These are phyloP conservation scores for Zaprionus gabonicus DNA, from an alignment of 1,140 invertebrate genomes.

Conservation along the genomic window DNA sequence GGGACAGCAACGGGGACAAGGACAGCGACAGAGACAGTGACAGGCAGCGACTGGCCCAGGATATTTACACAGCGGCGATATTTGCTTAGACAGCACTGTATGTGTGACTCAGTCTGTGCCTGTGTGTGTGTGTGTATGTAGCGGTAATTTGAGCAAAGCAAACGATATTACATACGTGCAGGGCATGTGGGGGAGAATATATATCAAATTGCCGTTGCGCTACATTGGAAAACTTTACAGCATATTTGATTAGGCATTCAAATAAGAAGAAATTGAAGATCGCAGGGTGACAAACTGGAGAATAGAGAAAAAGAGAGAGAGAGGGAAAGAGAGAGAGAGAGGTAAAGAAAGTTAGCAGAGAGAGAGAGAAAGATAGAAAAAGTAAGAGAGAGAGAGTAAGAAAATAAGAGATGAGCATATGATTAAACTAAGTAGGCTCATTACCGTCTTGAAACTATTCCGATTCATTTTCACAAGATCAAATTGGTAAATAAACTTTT, in stretches of 20 bases:
- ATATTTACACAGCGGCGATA: constrained; percentile 76
- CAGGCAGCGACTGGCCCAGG: constrained; percentile 45
- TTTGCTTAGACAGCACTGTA: constrained; percentile 60
- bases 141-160: constrained; percentile 55
- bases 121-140: constrained; percentile 23
- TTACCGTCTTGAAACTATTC: no score
- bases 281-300: background rate
- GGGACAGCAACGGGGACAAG: constrained; percentile 8
- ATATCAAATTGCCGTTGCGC: constrained; percentile 53
- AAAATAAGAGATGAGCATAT: no score
- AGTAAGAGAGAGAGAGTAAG: no score
- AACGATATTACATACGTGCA: constrained; percentile 40
- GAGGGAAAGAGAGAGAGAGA: background rate
- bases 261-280: constrained; percentile 3
- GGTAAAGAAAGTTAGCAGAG: background rate
- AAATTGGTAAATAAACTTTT: background rate
- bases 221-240: constrained; percentile 46
- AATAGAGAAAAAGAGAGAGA: background rate
- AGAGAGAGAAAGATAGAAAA: no score
- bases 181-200: constrained; percentile 49
- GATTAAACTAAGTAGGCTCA: no score
- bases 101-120: background rate
- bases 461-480: no score
- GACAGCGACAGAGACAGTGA: constrained; percentile 6
- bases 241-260: constrained; percentile 7